Base-by-base conservation (phyloP, 2,113 vertebrate genomes). In the Sterrhoptilus dennistouni region DNA sequence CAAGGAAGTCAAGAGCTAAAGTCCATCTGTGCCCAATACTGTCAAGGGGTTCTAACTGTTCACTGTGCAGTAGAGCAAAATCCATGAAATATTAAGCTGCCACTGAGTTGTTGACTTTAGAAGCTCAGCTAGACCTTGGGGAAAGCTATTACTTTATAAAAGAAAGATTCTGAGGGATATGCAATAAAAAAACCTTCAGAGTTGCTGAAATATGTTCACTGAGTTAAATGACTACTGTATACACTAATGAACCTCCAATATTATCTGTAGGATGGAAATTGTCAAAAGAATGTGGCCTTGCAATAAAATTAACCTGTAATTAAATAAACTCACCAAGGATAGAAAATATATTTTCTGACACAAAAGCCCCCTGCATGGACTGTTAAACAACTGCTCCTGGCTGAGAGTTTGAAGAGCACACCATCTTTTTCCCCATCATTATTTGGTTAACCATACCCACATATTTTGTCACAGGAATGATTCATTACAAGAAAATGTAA, bases 401-500 rank as follows among this genome's bases (percentile, higher is more conserved):
- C 49, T 91, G 38, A 85, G 40, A 71, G 61, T 71, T 75, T 91
- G 44, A 87, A 90, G n/a, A 91, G 56, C 28, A 81, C 8, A 5
- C 29, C 42, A 12, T 25, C 50, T 53, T 81, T 81, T 22, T 4
- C 44, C 68, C 64, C 76, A 78, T 47, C 57, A 24, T 56, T 60
- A 65, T 87, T 29, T 83, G 40, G n/a, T 84, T 89, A 75, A 68
- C 49, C 71, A 89, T 40, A 68, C 25, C 63, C 42, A 60, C 11
- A 56, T 87, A 91, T 83, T 91, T 76, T 86, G 61, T 81, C 80
- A 91, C 35, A 82, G 65, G 63, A 87, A 85, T 74, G 60, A 90
- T 72, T 71, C 42, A 86, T 80, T 53, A 64, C 25, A 64, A 84
- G 68, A 65, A 92, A 92, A 94, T 22, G 78, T 4, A 57, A 91